Evolutionary conservation across 2,113 vertebrate species (phyloP).

Genomic region (Hyperopisus bebe): DNA sequence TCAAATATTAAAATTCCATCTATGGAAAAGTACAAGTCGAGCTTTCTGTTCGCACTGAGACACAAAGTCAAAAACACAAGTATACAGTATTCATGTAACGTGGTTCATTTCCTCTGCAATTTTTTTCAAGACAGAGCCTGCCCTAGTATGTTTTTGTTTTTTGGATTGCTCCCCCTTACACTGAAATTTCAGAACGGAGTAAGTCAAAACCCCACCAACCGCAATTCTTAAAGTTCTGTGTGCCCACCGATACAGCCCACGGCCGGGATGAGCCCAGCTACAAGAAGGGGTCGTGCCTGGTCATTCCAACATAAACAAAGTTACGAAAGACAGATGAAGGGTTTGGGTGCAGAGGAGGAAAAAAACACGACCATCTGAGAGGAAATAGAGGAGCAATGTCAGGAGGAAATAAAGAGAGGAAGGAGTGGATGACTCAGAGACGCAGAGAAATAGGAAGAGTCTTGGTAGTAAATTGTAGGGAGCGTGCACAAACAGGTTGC

Average conservation of each 20-base stretch:
- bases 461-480: neutral
- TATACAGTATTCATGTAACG: conserved; percentile 5
- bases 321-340: neutral
- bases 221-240: neutral
- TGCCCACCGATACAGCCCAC: neutral
- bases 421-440: neutral
- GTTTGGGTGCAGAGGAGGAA: neutral
- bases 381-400: neutral
- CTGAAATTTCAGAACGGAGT: neutral
- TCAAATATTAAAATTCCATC: neutral
- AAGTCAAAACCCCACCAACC: neutral
- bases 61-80: neutral
- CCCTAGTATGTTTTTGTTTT: neutral
- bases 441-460: neutral
- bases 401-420: conserved; percentile 1
- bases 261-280: neutral
- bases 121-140: neutral
- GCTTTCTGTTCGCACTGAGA: neutral
- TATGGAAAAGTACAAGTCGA: neutral
- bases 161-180: neutral
- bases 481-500: neutral
- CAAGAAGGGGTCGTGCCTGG: neutral
- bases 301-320: neutral
- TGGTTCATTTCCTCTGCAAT: neutral
- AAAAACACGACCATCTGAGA: neutral